These are phyloP conservation scores for Catalaphyllia jardinei DNA, from an alignment of 64 coral and sea anemone species.

Conservation along the genomic window DNA sequence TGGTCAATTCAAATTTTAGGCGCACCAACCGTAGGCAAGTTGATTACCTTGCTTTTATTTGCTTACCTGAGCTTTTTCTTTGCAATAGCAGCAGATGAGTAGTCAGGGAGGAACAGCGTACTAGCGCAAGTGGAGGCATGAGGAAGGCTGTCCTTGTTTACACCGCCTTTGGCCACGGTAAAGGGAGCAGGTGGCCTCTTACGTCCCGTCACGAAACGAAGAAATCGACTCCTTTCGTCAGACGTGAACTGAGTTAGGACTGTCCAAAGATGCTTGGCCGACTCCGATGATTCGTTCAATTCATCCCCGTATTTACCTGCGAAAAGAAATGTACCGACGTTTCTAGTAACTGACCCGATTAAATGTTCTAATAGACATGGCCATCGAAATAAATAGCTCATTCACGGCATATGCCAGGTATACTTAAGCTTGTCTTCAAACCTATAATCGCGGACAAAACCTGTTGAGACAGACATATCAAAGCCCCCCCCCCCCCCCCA, in stretches of 20 bases:
- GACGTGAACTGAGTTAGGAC: conserved; percentile 74
- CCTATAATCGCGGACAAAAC: too few species aligned
- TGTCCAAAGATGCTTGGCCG: conserved; percentile 74
- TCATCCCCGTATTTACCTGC: conserved; percentile 97
- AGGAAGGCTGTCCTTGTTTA: conserved; percentile 75
- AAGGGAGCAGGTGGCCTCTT: conserved; percentile 88
- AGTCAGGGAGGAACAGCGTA: conserved; percentile 81
- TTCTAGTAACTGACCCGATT: neutral
- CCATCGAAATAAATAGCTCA: too few species aligned
- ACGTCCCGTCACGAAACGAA: conserved; percentile 95
- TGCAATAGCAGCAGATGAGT: conserved; percentile 75
- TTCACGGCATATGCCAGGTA: too few species aligned
- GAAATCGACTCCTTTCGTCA: conserved; percentile 90
- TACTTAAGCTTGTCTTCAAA: too few species aligned
- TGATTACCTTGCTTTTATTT: too few species aligned
- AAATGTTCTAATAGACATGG: too few species aligned
- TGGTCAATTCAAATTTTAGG: too few species aligned
- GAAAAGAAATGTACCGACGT: neutral
- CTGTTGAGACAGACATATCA: too few species aligned
- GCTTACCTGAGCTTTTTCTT: conserved; percentile 84
- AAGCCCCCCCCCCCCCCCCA: too few species aligned
- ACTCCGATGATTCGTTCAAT: conserved; percentile 65
- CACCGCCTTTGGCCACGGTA: conserved; percentile 82
- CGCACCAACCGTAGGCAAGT: too few species aligned
- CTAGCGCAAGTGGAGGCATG: conserved; percentile 95